These are phyloP conservation scores for Eciton burchellii DNA, from an alignment of 1,140 invertebrate species.

Conservation along the genomic window DNA sequence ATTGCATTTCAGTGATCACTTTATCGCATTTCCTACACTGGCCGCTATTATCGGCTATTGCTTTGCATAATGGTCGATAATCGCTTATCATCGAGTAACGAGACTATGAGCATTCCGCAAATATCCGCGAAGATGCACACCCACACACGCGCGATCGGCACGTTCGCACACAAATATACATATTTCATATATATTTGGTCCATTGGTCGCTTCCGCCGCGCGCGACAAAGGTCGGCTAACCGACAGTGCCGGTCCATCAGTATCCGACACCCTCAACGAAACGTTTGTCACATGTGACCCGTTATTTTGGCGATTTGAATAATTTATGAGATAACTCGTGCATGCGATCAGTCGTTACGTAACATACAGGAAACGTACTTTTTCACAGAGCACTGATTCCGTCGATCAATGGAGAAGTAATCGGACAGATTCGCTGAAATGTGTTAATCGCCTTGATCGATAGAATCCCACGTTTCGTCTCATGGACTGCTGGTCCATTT, in stretches of 20 bases:
- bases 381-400: background rate
- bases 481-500: too few relatives aligned
- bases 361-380: background rate
- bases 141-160: background rate
- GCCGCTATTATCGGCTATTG: background rate
- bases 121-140: slow-evolving; percentile 28
- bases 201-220: slow-evolving; percentile 55
- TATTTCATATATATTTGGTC: slow-evolving; percentile 59
- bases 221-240: slow-evolving; percentile 71
- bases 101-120: slow-evolving; percentile 25
- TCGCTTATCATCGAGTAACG: slow-evolving; percentile 17
- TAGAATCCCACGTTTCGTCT: too few relatives aligned
- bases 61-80: slow-evolving; percentile 15
- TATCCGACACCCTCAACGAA: slow-evolving; percentile 12
- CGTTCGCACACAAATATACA: slow-evolving; percentile 38
- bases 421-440: too few relatives aligned
- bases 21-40: background rate
- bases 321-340: background rate
- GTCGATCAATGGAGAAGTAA: too few relatives aligned
- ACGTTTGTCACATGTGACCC: background rate
- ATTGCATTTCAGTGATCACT: background rate
- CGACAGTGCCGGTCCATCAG: slow-evolving; percentile 10
- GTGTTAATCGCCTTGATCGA: too few relatives aligned
- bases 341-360: background rate
- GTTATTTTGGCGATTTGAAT: background rate